Base-by-base conservation (phyloP, 2,888 invertebrate species). In the Stenichneumon culpator region DNA sequence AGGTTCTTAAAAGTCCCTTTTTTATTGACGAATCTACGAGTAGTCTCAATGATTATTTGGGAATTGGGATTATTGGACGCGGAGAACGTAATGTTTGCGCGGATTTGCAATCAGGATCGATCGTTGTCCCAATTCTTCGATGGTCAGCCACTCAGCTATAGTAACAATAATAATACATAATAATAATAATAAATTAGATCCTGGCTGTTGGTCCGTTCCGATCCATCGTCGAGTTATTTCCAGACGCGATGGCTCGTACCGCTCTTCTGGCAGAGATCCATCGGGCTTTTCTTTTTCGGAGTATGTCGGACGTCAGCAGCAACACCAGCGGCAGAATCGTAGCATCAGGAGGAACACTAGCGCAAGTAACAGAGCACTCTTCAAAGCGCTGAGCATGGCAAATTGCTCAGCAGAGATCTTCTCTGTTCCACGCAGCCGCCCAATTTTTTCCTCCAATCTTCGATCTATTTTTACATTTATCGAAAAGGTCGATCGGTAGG, bases 381-480 rank as follows among this genome's bases (percentile, higher is more conserved):
- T 32, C 32, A 63, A 77, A 69, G 54, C 52, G 67, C 22, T 7
- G 32, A 36, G 74, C 47, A 68, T 47, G 65, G 54, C 44, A 69
- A 70, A 73, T 39, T 50, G 57, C 57, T 57, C 57, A 9, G 70
- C 78, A 47, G 80, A 77, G 80, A 77, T 83, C 80, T 85, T 83
- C 78, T 83, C 75, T 74, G 87, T 83, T 78, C 79, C 39, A 63
- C 28, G 67, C 81, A 54, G 81, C 77, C 74, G 82, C 68, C 74
- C 75, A 32, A 67, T 82, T 81, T 80, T 67, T 65, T 69, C 22
- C 22, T 44, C 14, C 44, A 44, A 47, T 47, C 44, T 74, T 60
- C 22, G 50, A 79, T 87, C 85, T 89, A 89, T 88, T 89, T 88
- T 84, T 84, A 82, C 82, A 87, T 73, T 52, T 63, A 73, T 77